These are phyloP conservation scores for Puntigrus tetrazona DNA, from an alignment of 2,113 vertebrate genomes.

Conservation along the genomic window DNA sequence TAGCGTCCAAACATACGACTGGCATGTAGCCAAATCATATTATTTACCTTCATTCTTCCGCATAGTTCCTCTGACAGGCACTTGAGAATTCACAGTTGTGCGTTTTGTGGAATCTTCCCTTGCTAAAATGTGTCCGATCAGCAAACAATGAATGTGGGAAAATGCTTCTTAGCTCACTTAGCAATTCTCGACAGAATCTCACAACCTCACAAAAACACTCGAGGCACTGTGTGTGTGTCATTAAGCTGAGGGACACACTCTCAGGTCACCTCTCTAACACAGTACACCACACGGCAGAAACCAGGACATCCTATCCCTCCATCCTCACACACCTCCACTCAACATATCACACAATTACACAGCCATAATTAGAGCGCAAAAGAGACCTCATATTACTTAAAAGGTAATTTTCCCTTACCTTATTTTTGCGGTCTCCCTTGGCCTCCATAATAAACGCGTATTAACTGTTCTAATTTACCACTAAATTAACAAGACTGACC, in stretches of 20 bases:
- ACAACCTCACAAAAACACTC: constrained; percentile 1
- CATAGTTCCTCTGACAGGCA: neutral
- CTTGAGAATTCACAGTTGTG: neutral
- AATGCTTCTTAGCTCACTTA: neutral
- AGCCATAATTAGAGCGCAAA: constrained; percentile 68
- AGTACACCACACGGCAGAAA: constrained; percentile 32
- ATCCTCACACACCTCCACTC: constrained; percentile 45
- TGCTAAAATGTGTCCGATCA: constrained; percentile 15
- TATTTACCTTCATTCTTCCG: neutral
- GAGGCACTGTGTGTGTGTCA: constrained; percentile 26
- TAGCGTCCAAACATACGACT: constrained; percentile 43
- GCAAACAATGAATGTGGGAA: constrained; percentile 28
- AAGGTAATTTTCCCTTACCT: constrained; percentile 65
- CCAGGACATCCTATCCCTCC: constrained; percentile 47
- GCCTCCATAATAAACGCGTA: constrained; percentile 77
- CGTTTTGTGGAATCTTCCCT: neutral
- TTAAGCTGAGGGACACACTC: constrained; percentile 37
- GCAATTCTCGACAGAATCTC: neutral
- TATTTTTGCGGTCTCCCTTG: constrained; percentile 73
- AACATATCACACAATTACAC: constrained; percentile 64
- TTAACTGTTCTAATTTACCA: constrained; percentile 82
- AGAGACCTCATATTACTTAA: constrained; percentile 64
- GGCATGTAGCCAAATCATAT: constrained; percentile 24
- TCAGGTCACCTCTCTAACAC: constrained; percentile 37
- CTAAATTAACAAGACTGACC: constrained; percentile 83